Base-by-base conservation (phyloP, 2,888 invertebrate species). In the Choristoneura rosaceana region DNA sequence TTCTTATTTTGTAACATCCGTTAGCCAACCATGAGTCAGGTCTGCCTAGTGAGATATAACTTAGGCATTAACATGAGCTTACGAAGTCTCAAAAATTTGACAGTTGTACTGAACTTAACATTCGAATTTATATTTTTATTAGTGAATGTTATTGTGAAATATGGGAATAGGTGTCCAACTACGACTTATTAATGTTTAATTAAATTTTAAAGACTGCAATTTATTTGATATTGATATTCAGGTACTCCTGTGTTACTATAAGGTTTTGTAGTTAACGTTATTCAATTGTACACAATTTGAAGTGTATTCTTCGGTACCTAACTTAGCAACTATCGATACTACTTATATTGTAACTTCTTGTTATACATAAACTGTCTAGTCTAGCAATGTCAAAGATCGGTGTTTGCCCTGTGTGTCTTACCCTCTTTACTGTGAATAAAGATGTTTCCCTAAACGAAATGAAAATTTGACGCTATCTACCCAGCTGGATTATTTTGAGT, bases 71-170 rank as follows among this genome's bases (percentile, higher is more conserved):
- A 71, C 61, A 71, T 43, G 76, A 80, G 74, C 77, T 80, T 67
- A 59, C 43, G 10, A 43, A n/a, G 52, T 14, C 43, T 50, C 59
- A 59, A 33, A 47, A 69, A 14, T 59, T 34, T 59, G 64, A 63
- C 68, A 70, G 63, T 43, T 76, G 65, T 73, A 71, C 71, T 60
- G 63, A 70, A 67, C 61, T 65, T 66, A 59, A 79, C 69, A 78
- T 79, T 86, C 84, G 84, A 87, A 88, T 88, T 87, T 86, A 86
- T 75, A 81, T 76, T 77, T 82, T 82, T 61, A 69, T 65, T 73
- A 69, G 69, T 66, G 65, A 65, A 73, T 69, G 69, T 62, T 69
- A 69, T 66, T 78, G 62, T 78, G 76, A 73, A 75, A 74, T 76
- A 69, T 73, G 74, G 69, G 74, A 74, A 59, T 69, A 65, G 71